Evolutionary conservation across 2,113 vertebrate genomes (phyloP), one percentile per base, ranked within the genome.

Genomic region (Rhabdomys dilectus): DNA sequence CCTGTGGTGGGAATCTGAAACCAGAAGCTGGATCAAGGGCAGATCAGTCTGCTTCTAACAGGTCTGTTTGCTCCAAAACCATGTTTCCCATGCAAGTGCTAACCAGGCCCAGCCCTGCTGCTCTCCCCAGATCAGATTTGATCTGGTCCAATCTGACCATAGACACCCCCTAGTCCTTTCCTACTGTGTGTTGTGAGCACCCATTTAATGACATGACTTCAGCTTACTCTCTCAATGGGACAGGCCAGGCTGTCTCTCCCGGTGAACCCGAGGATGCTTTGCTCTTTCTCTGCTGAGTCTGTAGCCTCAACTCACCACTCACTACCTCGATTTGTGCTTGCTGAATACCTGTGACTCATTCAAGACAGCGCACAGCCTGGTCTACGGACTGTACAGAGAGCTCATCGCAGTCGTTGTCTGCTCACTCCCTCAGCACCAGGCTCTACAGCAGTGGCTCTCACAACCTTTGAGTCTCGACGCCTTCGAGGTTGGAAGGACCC

Each of bases 311-410:
- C 17, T 21, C n/a, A 53, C 34, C n/a, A n/a, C 15, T n/a, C 53
- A n/a, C 58, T 22, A 31, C 0, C 0, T 58, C 24, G n/a, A 21
- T 45, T 19, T 17, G 58, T 45, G 39, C 26, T 85, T 19, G 15
- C 58, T 19, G 8, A 19, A 45, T 6, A 4, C 24, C 8, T 45
- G 56, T 42, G 7, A 64, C n/a, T 64, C 58, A 31, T 2, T 42
- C 15, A 31, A 29, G 56, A 15, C 2, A n/a, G 34, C 6, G 7
- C 56, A 42, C 1, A 3, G 7, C 6, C 24, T 3, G 3, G 4
- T 9, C 81, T 84, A 10, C 42, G 81, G n/a, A 26, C n/a, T 10
- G 24, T 10, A 7, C 11, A 39, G 53, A 13, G 5, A 39, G 36
- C 0, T 39, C 53, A 60, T 4, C 3, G 24, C 36, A 60, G 3